A percentile compares a stretch with the other conserved stretches of the same genome.
These are phyloP conservation scores for Pelmatolapia mariae DNA, from an alignment of 2,113 vertebrate genomes.

Conservation along the genomic window DNA sequence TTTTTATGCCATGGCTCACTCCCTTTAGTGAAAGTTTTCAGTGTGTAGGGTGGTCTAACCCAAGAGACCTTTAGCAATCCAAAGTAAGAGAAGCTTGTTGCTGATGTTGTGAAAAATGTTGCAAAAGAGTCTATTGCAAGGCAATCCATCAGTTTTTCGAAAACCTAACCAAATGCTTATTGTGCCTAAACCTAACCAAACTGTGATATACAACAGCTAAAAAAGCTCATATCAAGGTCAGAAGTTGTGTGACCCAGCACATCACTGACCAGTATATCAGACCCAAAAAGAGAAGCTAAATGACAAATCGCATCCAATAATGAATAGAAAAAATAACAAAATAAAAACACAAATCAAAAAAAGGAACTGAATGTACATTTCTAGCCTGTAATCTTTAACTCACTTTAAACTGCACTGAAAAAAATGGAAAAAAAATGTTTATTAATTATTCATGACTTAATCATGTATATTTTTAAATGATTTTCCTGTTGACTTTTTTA, in stretches of 20 bases:
- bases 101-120: not conserved
- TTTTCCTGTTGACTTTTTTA: not conserved
- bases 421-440: not conserved
- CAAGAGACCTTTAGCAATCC: not conserved
- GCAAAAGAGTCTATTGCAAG: not conserved
- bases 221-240: not conserved
- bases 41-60: not conserved
- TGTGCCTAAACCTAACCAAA: not conserved
- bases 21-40: not conserved
- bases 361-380: not conserved
- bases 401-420: not conserved
- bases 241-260: not conserved
- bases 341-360: not conserved
- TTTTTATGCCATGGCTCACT: not conserved
- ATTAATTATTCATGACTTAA: not conserved
- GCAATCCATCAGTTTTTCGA: not conserved
- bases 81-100: not conserved
- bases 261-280: not conserved
- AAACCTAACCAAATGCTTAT: not conserved
- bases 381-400: not conserved
- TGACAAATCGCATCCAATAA: not conserved
- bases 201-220: not conserved
- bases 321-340: not conserved
- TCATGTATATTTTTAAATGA: not conserved
- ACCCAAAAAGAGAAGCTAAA: not conserved